Base-by-base conservation (phyloP, 2,797 vertebrate genomes). In the Benthosema pterotum region DNA sequence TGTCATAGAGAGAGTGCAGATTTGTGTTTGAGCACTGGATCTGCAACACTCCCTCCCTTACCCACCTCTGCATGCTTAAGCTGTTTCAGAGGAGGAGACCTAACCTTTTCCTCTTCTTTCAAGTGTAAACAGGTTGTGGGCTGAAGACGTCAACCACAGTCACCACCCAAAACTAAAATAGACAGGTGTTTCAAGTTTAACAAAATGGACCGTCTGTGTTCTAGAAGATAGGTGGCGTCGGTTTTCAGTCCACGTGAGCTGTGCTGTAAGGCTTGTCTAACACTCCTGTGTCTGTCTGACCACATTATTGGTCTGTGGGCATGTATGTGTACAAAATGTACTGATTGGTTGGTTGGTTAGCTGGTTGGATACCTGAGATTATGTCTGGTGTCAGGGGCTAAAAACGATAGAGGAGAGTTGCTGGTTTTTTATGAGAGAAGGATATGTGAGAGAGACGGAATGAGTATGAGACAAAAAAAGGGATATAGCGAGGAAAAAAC, bases 331-430 rank as follows among this genome's bases (percentile, higher is more conserved):
- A 38, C 32, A 8, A 38, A n/a, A 8, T 59, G 16, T 19, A 47
- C 32, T 48, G 25, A 11, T 2, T 1, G 42, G 43, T 74, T 79
- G 76, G 77, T 7, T 51, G 55, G 18, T 32, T 74, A 65, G 75
- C 72, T 74, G 75, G 84, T 75, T 80, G 85, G 79, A 90, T 94
- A 94, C 96, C 96, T 96, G 95, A 98, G 93, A 95, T 93, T 86
- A 77, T 80, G 80, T 78, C 76, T 89, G 80, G 66, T 77, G 79
- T 78, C 77, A 83, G 86, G 89, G 62, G 84, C 73, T 82, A 89
- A 43, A 19, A 76, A 83, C 71, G 70, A 70, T 69, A 80, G 81
- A 59, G 78, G 74, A 69, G 84, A 87, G 86, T 59, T 84, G 77
- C 87, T 82, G 74, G 91, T 74, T 83, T 89, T 86, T 89, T 86